Evolutionary conservation across 1,140 invertebrate species (phyloP).

Genomic region (Spodoptera litura): DNA sequence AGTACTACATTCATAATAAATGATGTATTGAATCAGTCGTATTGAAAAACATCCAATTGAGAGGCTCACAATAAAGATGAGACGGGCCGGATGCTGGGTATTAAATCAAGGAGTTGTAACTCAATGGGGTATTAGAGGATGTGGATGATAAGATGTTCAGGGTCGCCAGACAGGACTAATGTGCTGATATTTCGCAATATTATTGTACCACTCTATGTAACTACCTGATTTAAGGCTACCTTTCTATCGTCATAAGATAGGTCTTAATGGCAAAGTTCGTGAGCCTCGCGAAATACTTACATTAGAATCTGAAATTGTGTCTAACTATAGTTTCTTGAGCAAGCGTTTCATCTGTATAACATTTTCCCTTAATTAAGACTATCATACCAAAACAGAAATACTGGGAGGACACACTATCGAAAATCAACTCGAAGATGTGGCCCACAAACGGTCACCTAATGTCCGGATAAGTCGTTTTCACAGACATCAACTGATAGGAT

Average conservation of each 20-base stretch:
- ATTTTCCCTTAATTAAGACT: too few relatives aligned
- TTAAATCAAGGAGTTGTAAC: slow-evolving; percentile 12
- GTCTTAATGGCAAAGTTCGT: too few relatives aligned
- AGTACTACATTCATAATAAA: not conserved
- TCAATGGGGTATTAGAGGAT: slow-evolving; percentile 21
- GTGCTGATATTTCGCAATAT: not conserved
- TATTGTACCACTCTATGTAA: not conserved
- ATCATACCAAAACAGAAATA: too few relatives aligned
- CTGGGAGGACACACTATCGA: too few relatives aligned
- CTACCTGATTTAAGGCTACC: too few relatives aligned
- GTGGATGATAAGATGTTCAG: not conserved
- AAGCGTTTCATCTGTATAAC: too few relatives aligned
- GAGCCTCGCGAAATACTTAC: too few relatives aligned
- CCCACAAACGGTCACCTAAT: not conserved
- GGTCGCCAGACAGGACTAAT: slow-evolving; percentile 7
- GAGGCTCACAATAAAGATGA: slow-evolving; percentile 1
- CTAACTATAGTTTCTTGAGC: too few relatives aligned
- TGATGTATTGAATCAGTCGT: not conserved
- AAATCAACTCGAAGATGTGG: not conserved
- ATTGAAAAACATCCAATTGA: slow-evolving; percentile 38
- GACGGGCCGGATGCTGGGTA: slow-evolving; percentile 8
- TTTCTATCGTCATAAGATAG: too few relatives aligned
- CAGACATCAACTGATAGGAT: not conserved
- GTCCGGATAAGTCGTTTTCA: too few relatives aligned
- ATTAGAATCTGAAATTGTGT: too few relatives aligned